These are phyloP conservation scores for Drosophila subobscura DNA, from an alignment of 1,140 invertebrate genomes.

Conservation along the genomic window DNA sequence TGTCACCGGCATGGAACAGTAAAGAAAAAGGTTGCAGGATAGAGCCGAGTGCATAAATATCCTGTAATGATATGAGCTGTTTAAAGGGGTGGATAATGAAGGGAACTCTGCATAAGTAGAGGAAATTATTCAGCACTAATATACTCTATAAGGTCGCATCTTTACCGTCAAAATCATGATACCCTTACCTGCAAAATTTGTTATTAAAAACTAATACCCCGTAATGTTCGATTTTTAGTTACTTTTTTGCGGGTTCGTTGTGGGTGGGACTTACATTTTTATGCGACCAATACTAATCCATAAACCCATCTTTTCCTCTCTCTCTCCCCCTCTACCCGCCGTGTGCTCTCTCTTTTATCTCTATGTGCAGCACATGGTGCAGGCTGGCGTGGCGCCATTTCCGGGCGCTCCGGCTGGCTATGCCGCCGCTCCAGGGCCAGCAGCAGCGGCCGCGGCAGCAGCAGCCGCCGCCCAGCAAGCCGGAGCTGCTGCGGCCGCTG, in stretches of 20 bases:
- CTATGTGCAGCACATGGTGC: slow-evolving; percentile 94
- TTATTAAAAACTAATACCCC: slow-evolving; percentile 11
- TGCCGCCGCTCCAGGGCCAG: slow-evolving; percentile 87
- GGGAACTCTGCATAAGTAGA: no score
- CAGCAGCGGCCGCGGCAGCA: slow-evolving; percentile 86
- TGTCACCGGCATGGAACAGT: slow-evolving; percentile 24
- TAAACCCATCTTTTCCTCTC: slow-evolving; percentile 45
- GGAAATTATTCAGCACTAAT: no score
- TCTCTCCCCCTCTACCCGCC: slow-evolving; percentile 16
- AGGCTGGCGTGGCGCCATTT: slow-evolving; percentile 94
- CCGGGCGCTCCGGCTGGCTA: slow-evolving; percentile 90
- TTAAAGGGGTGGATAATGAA: no score
- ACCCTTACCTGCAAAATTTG: no score
- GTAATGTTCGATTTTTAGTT: slow-evolving; percentile 15
- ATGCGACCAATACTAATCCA: slow-evolving; percentile 51
- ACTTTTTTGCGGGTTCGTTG: background rate
- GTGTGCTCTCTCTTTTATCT: slow-evolving; percentile 2
- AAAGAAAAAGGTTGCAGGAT: background rate
- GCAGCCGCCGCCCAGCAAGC: slow-evolving; percentile 86
- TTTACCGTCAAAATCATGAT: no score
- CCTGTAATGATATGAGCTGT: no score
- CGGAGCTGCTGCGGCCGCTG: slow-evolving; percentile 83
- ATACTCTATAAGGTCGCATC: no score
- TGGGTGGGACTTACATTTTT: slow-evolving; percentile 26
- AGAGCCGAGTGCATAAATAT: no score